Base-by-base conservation (phyloP, 2,888 invertebrate species). In the Macrophya annulata region DNA sequence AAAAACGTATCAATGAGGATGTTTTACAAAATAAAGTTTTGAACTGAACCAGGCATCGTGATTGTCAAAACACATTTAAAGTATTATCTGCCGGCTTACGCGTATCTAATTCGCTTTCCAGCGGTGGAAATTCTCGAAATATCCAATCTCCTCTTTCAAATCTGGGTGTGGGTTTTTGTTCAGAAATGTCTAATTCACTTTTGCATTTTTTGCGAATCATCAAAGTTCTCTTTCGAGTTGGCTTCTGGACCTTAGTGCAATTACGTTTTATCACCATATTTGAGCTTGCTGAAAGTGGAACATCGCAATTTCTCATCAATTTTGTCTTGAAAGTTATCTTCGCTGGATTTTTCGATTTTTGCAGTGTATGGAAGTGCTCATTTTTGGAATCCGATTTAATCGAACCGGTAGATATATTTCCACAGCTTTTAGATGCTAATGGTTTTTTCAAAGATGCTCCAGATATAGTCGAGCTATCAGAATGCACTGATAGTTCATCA, bases 31-130 rank as follows among this genome's bases (percentile, higher is more conserved):
- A 68, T 71, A 83, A 83, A 48, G 17, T 83, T 48, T 68, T 68
- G 85, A 90, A 91, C 90, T 89, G 88, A 92, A 91, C 90, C 90
- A 91, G 91, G 91, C 91, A 88, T 87, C 86, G 88, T 88, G 88
- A 87, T 68, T 83, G 25, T 87, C 87, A 88, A 87, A 88, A 85
- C 88, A 88, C 86, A 87, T 88, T 87, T 86, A 89, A 86, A 87
- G 87, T 88, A 86, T 45, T 65, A 87, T 87, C 86, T 89, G 87
- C 87, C 89, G 88, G 90, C 92, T 92, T 92, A 92, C 92, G 91
- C 89, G 86, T 88, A 84, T 90, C 88, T 74, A 85, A 76, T 86
- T 88, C 88, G 85, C 86, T 87, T 87, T 90, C 90, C 88, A 89
- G 62, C 88, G 89, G 87, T 81, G 90, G 87, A 86, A 91, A 89